Evolutionary conservation across 2,888 invertebrate genomes (phyloP).

Genomic region (Atrina japonica): DNA sequence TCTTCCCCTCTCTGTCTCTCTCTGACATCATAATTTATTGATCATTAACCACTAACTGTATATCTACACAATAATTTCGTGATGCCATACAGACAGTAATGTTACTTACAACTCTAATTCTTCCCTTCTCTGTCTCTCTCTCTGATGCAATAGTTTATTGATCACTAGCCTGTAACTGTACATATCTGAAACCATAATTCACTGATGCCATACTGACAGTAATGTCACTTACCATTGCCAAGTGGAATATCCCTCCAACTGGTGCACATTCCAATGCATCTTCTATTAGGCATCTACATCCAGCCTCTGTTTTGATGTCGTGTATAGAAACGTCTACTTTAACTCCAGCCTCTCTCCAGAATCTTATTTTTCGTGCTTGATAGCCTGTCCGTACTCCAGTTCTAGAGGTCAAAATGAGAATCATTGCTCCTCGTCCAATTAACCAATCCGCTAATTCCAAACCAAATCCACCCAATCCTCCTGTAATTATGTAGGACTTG

Average conservation of each 20-base stretch:
- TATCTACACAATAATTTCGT: too few relatives aligned
- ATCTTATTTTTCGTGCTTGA: slow-evolving; percentile 91
- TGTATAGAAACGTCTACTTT: slow-evolving; percentile 86
- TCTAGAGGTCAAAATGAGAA: slow-evolving; percentile 92
- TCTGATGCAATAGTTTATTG: too few relatives aligned
- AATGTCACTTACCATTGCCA: slow-evolving; percentile 87
- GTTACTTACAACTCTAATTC: slow-evolving; percentile 84
- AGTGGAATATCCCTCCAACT: slow-evolving; percentile 94
- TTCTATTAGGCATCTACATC: slow-evolving; percentile 87
- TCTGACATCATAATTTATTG: too few relatives aligned
- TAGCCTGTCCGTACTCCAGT: slow-evolving; percentile 92
- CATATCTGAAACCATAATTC: too few relatives aligned
- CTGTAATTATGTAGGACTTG: slow-evolving; percentile 84
- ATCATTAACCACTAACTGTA: too few relatives aligned
- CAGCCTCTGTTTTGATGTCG: slow-evolving; percentile 87
- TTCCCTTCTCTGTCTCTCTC: too few relatives aligned
- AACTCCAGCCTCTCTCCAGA: slow-evolving; percentile 84
- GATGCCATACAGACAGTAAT: neutral
- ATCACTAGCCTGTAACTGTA: too few relatives aligned
- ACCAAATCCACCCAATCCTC: slow-evolving; percentile 98
- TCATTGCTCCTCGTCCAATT: slow-evolving; percentile 91
- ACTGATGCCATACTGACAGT: neutral
- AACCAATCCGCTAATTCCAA: slow-evolving; percentile 88
- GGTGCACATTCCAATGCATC: slow-evolving; percentile 85
- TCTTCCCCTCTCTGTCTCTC: too few relatives aligned